phyloP scores from a whole-genome alignment of 2,113 vertebrate species.

The Saguinus midas region DNA sequence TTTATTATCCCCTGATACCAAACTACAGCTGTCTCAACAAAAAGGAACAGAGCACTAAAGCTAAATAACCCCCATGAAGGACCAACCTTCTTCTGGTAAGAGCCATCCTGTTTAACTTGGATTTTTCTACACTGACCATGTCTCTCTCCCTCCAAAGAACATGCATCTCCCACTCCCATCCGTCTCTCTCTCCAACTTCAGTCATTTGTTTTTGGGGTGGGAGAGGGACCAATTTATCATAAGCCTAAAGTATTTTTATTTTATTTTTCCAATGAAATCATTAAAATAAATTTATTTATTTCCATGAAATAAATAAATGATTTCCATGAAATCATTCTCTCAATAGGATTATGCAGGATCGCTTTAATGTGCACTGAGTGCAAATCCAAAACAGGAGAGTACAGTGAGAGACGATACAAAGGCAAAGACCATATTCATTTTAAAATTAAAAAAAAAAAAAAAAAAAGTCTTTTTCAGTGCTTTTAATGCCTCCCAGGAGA shows the following conservation, averaged over 20 bases:
- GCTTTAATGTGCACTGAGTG: background rate
- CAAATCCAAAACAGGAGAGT: conserved; percentile 5
- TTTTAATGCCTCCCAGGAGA: background rate
- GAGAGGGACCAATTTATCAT: background rate
- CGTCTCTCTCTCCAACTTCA: background rate
- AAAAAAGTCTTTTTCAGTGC: background rate
- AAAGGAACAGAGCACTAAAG: background rate
- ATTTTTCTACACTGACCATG: background rate
- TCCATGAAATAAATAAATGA: too few species aligned
- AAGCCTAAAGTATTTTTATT: conserved; percentile 24
- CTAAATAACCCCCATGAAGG: background rate
- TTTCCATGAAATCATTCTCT: background rate
- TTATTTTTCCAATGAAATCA: background rate
- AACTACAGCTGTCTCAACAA: conserved; percentile 61
- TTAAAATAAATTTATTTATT: too few species aligned
- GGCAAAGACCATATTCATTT: background rate
- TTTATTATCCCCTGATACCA: conserved; percentile 46
- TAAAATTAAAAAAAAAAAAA: conserved; percentile 22
- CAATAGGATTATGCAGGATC: background rate
- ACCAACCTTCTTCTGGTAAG: background rate
- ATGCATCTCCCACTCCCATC: background rate
- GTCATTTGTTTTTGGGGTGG: background rate
- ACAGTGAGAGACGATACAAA: background rate
- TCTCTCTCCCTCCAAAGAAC: background rate
- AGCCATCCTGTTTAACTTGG: background rate